phyloP scores from a whole-genome alignment of 2,797 vertebrate genomes.

The Macropodus opercularis region DNA sequence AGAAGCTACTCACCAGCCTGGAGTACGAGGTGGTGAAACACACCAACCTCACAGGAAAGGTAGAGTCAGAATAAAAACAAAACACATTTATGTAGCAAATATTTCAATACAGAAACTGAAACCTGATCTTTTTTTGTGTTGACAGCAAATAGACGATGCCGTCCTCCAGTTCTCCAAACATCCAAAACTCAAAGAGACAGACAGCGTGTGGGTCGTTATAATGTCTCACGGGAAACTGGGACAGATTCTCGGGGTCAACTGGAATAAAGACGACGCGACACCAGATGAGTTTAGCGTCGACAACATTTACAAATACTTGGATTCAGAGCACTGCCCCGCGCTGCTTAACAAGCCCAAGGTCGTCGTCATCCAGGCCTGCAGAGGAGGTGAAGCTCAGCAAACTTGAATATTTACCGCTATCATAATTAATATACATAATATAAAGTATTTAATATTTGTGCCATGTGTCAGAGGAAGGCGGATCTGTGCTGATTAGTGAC shows the following conservation, averaged over 20 bases:
- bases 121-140: background rate
- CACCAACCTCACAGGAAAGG: constrained; percentile 78
- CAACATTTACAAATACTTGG: constrained; percentile 78
- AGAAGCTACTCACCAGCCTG: constrained; percentile 70
- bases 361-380: constrained; percentile 89
- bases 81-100: background rate
- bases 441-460: background rate
- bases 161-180: constrained; percentile 75
- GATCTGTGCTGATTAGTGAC: constrained; percentile 45
- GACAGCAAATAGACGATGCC: constrained; percentile 74
- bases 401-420: background rate
- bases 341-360: constrained; percentile 87
- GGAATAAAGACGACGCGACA: fast-evolving
- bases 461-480: constrained; percentile 47
- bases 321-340: constrained; percentile 70
- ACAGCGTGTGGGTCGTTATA: constrained; percentile 87
- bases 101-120: background rate
- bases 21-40: constrained; percentile 76
- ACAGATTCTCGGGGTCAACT: constrained; percentile 72
- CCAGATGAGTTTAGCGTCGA: constrained; percentile 71
- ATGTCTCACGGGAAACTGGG: constrained; percentile 87
- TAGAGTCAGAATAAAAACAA: constrained; percentile 42
- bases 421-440: no score
- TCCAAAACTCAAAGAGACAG: constrained; percentile 78
- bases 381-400: constrained; percentile 77